Evolutionary conservation across 2,797 vertebrate genomes (phyloP).

Genomic region (Jordanella pulchra): DNA sequence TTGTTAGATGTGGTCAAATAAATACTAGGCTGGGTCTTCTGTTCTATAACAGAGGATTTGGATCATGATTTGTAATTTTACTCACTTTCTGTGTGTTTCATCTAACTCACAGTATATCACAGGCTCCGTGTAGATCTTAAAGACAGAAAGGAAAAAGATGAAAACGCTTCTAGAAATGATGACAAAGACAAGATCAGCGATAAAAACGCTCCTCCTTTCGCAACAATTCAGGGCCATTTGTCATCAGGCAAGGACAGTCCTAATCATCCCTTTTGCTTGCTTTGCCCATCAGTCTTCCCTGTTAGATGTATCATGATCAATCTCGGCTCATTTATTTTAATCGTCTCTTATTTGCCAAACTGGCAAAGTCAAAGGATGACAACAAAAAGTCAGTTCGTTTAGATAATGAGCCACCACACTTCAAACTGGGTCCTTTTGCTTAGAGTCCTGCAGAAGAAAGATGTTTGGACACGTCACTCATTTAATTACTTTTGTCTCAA

Average conservation of each 20-base stretch:
- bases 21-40: too few relatives aligned
- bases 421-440: conserved; percentile 7
- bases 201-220: conserved; percentile 77
- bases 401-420: conserved; percentile 57
- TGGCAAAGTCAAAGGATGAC: conserved; percentile 81
- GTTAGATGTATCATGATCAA: conserved; percentile 81
- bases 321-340: conserved; percentile 88
- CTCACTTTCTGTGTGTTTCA: background rate
- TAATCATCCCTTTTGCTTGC: conserved; percentile 81
- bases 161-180: conserved; percentile 50
- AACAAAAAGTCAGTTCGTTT: conserved; percentile 61
- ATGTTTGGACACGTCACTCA: background rate
- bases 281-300: conserved; percentile 82
- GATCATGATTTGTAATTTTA: background rate
- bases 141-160: conserved; percentile 41
- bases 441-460: background rate
- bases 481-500: too few relatives aligned
- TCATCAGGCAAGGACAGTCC: conserved; percentile 84
- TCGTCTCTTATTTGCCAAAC: conserved; percentile 79
- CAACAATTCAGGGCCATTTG: conserved; percentile 79
- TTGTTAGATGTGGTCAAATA: too few relatives aligned
- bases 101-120: background rate
- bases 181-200: conserved; percentile 63
- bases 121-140: background rate
- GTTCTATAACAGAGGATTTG: background rate